Conservation (phyloP, 2,113 vertebrate genomes). For the Capra hircus region DNA sequence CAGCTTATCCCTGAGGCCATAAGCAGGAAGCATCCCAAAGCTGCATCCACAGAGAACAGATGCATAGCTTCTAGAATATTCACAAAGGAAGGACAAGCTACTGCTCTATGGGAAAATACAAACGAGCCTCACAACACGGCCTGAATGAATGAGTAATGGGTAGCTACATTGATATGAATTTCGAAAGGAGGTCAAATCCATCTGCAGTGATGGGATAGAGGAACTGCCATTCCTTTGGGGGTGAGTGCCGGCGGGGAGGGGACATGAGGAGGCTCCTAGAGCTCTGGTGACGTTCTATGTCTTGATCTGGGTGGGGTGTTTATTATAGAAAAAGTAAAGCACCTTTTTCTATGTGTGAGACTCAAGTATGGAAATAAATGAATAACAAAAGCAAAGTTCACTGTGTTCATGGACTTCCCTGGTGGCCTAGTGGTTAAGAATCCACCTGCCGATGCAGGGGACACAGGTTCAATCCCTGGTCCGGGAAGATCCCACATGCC, state of each 20-base stretch:
- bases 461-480: not conserved
- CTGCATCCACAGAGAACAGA: not conserved
- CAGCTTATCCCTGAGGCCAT: not conserved
- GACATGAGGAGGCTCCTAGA: not conserved
- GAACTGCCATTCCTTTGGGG: too few species aligned
- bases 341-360: not conserved
- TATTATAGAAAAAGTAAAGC: not conserved
- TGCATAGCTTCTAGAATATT: not conserved
- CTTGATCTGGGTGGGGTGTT: not conserved
- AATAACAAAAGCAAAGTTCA: not conserved
- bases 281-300: accelerated
- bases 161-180: not conserved
- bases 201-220: not conserved
- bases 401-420: not conserved
- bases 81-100: not conserved
- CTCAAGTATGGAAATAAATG: not conserved
- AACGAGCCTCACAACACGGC: not conserved
- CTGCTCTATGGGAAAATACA: not conserved
- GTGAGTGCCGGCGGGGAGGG: accelerated
- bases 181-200: not conserved
- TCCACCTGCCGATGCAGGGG: not conserved
- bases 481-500: not conserved
- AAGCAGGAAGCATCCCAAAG: not conserved
- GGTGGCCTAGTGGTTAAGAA: not conserved
- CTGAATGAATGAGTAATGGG: not conserved